Conservation (phyloP, 2,888 invertebrate genomes). For the Polymixis lichenea region DNA sequence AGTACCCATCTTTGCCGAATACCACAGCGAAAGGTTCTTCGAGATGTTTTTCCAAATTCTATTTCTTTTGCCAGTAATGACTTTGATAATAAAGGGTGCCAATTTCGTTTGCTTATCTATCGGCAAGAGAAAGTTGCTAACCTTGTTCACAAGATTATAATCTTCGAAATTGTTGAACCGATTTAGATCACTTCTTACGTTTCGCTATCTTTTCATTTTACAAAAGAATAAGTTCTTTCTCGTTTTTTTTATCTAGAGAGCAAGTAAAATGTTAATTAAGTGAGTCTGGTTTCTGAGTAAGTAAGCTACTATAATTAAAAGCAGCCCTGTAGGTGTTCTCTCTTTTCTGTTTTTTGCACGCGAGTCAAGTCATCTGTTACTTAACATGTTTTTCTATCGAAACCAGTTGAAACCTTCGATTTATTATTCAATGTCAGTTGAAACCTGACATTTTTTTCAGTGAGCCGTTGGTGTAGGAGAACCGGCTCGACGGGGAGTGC, state of each 20-base stretch:
- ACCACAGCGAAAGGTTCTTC: constrained; percentile 2
- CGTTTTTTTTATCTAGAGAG: neutral
- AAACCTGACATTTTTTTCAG: constrained; percentile 77
- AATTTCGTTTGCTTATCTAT: constrained; percentile 62
- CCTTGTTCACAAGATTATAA: constrained; percentile 55
- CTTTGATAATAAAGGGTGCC: constrained; percentile 60
- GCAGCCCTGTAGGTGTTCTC: constrained; percentile 20
- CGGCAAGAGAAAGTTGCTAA: constrained; percentile 60
- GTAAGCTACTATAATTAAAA: constrained; percentile 22
- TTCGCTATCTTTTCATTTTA: constrained; percentile 28
- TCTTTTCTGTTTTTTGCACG: constrained; percentile 33
- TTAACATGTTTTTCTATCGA: constrained; percentile 51
- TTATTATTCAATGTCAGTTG: constrained; percentile 73
- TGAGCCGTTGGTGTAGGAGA: constrained; percentile 75
- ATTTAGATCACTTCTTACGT: constrained; percentile 59
- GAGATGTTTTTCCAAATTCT: constrained; percentile 26
- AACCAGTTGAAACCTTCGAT: constrained; percentile 56
- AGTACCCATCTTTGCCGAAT: constrained; percentile 3
- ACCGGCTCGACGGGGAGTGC: constrained; percentile 85
- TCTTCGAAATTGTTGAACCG: constrained; percentile 57
- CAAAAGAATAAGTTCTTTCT: constrained; percentile 34
- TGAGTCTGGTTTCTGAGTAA: constrained; percentile 6
- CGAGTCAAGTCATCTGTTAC: constrained; percentile 49
- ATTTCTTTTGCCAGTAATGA: constrained; percentile 34
- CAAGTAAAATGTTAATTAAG: constrained; percentile 13